A percentile compares a stretch with the other conserved stretches of the same genome.
Conservation (phyloP, 2,113 vertebrate genomes). For the Dipodomys ordii region DNA sequence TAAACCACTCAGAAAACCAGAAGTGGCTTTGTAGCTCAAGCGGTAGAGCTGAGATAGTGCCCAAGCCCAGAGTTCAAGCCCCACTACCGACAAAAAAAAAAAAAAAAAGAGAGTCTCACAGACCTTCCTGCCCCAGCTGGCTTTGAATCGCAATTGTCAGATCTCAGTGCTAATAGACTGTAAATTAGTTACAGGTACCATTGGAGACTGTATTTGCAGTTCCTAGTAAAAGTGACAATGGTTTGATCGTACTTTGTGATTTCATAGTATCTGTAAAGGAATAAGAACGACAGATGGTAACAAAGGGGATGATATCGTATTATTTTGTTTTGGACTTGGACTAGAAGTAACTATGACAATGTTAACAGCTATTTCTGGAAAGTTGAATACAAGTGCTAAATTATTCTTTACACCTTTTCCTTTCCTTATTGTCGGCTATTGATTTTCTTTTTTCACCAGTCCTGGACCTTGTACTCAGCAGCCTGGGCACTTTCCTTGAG, state of each 20-base stretch:
- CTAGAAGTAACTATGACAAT: background rate
- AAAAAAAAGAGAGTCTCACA: too few species aligned
- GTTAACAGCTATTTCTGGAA: conserved; percentile 10
- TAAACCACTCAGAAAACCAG: too few species aligned
- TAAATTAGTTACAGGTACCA: background rate
- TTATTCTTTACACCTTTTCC: background rate
- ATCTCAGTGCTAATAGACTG: background rate
- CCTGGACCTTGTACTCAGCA: background rate
- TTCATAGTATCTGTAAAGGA: background rate
- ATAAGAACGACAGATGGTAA: background rate
- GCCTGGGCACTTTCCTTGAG: too few species aligned
- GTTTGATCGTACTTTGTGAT: background rate
- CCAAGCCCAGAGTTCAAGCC: too few species aligned
- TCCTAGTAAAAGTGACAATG: conserved; percentile 20
- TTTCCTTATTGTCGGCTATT: conserved; percentile 31
- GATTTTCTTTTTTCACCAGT: background rate
- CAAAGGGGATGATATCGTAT: background rate
- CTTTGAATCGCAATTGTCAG: too few species aligned
- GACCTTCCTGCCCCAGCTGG: too few species aligned
- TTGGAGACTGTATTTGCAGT: background rate
- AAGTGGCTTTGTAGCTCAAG: too few species aligned
- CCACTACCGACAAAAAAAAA: too few species aligned
- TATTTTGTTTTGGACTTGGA: background rate
- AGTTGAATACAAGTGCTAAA: background rate
- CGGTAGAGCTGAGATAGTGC: too few species aligned